Evolutionary conservation across 2,888 invertebrate species (phyloP), one percentile per base, ranked within the genome.

Genomic region (Tiliacea citrago): DNA sequence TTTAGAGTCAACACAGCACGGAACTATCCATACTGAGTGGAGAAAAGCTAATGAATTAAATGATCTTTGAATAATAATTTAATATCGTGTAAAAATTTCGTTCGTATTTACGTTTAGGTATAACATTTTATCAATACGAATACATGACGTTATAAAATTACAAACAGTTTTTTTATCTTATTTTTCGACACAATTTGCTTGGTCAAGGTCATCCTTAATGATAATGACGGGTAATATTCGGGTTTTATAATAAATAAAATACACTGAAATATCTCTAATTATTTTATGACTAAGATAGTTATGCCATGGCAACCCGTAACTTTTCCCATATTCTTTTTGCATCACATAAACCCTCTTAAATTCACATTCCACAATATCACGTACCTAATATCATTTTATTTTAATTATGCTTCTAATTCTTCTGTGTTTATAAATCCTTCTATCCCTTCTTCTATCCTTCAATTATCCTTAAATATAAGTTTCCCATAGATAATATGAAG

Each of bases 1-100:
- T 85, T 71, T 18, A 77, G 84, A 81, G 73, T 83, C 66, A 83
- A 83, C 51, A 83, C 82, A 39, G 81, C 24, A 39, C 58, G 70
- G 3, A 68, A 61, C 51, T 83, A 83, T n/a, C 82, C 82, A 12
- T 83, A 12, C 71, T 83, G 39, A 83, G 13, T 45, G 39, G 5
- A 29, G 13, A 45, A 49, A 53, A 9, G 18, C 55, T 16, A 10
- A n/a, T 55, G 13, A 51, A 49, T 42, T 8, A 10, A 51, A 45
- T 16, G 9, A 35, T 45, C 3, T 16, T 45, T 24, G 9, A 24
- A 51, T 51, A 42, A 63, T 57, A 18, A 39, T 74, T 42, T 24
- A 5, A 29, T 21, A n/a, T 24, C 10, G 6, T 53, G 5, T 51
- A 12, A 24, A 53, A 71, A n/a, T 4, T n/a, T 7, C 1, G n/a